Percentiles rank a stretch among this genome's conserved stretches.
Evolutionary conservation across 2,797 vertebrate species (phyloP).

Genomic region (Pipistrellus kuhlii): DNA sequence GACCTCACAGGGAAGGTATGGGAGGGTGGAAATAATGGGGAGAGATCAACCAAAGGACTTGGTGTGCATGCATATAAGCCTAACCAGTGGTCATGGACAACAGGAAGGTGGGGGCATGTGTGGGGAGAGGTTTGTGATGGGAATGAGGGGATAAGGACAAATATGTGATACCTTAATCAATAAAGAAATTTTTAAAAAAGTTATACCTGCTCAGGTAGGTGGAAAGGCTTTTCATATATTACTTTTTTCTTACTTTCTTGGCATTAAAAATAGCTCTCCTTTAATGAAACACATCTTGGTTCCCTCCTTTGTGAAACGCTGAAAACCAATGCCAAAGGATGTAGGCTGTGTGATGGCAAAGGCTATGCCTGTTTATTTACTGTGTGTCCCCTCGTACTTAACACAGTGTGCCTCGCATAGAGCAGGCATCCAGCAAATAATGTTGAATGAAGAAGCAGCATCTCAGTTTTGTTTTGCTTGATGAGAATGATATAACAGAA

Average conservation of each 20-base stretch:
- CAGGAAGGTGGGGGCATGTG: no score
- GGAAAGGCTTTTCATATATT: no score
- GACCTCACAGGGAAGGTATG: no score
- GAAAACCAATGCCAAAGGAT: slow-evolving; percentile 44
- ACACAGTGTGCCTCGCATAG: background rate
- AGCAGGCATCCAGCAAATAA: background rate
- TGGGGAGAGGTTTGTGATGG: no score
- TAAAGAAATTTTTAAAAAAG: no score
- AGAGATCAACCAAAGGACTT: no score
- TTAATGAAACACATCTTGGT: slow-evolving; percentile 29
- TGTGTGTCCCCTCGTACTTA: background rate
- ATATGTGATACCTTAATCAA: no score
- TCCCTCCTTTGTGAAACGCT: slow-evolving; percentile 14
- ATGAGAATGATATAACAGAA: slow-evolving; percentile 11
- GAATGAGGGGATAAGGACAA: no score
- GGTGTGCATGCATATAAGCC: no score
- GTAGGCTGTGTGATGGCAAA: background rate
- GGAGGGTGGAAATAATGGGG: no score
- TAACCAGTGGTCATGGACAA: no score
- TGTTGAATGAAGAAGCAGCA: background rate
- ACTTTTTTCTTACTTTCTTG: background rate
- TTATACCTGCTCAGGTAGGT: no score
- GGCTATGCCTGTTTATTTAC: background rate
- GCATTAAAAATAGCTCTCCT: slow-evolving; percentile 40
- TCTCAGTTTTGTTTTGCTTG: slow-evolving; percentile 8